Percentiles rank a stretch among this genome's conserved stretches.
Evolutionary conservation across 2,113 vertebrate genomes (phyloP).

Genomic region (Laticauda laticaudata): DNA sequence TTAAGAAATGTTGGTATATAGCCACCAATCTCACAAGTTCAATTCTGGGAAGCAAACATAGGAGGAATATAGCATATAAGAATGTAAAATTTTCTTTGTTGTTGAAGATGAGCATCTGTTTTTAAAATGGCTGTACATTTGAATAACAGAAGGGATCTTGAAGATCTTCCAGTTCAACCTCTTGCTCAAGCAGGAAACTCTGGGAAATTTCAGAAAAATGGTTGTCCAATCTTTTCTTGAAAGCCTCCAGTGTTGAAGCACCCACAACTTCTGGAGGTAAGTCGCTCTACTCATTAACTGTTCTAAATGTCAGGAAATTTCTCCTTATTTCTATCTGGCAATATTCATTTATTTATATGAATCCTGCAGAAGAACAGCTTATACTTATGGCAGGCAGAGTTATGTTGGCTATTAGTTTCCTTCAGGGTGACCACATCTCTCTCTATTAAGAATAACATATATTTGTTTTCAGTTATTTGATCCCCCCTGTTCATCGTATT

Average conservation of each 20-base stretch:
- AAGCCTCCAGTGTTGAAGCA: neutral
- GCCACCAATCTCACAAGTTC: neutral
- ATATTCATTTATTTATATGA: neutral
- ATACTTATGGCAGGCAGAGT: neutral
- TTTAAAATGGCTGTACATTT: neutral
- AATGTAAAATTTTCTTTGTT: neutral
- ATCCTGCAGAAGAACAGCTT: neutral
- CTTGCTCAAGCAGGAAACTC: neutral
- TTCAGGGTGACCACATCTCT: accelerated
- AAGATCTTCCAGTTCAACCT: neutral
- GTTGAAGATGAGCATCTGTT: neutral
- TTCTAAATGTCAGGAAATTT: neutral
- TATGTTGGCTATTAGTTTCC: accelerated
- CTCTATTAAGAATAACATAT: neutral
- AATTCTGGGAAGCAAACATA: neutral
- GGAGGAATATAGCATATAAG: neutral
- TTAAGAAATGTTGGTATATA: neutral
- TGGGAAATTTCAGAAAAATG: too few relatives aligned
- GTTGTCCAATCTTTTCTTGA: too few relatives aligned
- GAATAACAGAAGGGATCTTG: neutral
- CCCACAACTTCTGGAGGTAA: neutral
- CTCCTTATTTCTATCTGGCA: neutral
- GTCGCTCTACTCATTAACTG: neutral
- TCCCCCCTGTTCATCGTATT: too few relatives aligned
- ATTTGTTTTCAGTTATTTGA: neutral